Evolutionary conservation across 92 coral and sea anemone species (phyloP).

Genomic region (Muricea muricata): DNA sequence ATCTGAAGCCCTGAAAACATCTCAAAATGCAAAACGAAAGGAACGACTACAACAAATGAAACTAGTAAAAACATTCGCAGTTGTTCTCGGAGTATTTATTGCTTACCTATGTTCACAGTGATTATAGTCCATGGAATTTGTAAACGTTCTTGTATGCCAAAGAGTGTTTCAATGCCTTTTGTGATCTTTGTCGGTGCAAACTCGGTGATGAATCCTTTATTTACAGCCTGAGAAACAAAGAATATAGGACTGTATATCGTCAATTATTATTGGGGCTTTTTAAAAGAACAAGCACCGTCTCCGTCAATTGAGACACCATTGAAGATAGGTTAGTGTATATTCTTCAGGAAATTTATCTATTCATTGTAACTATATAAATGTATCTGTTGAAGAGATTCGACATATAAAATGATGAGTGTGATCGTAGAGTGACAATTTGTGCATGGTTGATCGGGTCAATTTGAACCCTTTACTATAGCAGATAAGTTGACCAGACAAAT

Average conservation of each 20-base stretch:
- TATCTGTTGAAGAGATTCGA: no score
- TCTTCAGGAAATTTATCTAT: no score
- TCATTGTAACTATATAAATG: no score
- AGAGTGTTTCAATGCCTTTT: neutral
- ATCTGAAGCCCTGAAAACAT: neutral
- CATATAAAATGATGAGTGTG: no score
- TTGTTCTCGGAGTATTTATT: neutral
- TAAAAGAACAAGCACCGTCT: neutral
- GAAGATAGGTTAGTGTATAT: no score
- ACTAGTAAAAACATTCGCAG: neutral
- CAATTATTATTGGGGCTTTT: no score
- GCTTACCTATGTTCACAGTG: neutral
- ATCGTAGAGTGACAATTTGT: no score
- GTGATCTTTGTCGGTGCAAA: neutral
- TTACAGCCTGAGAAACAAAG: neutral
- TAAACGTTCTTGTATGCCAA: conserved; percentile 1
- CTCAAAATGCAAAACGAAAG: neutral
- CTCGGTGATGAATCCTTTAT: conserved; percentile 5
- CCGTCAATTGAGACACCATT: no score
- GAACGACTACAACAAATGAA: no score
- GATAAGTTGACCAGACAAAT: no score
- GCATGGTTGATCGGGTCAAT: no score
- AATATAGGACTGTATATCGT: neutral
- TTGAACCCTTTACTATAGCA: no score
- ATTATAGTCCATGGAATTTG: neutral